Percentiles rank a stretch among this genome's conserved stretches.
phyloP scores from a whole-genome alignment of 1,140 invertebrate species.

The Drosophila ironensis region DNA sequence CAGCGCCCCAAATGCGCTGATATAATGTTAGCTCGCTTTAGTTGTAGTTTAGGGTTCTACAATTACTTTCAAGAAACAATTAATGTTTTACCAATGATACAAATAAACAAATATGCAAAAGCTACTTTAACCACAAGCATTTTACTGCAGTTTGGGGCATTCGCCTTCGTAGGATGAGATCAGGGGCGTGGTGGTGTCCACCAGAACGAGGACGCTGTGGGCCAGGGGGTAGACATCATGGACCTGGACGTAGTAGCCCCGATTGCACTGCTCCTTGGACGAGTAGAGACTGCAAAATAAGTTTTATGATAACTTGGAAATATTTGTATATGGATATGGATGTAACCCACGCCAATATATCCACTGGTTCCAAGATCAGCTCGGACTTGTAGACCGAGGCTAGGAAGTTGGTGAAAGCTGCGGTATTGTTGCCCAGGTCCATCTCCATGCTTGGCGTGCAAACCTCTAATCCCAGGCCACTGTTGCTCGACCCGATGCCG shows the following conservation, averaged over 20 bases:
- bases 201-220: constrained; percentile 85
- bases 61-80: constrained; percentile 55
- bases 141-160: constrained; percentile 4
- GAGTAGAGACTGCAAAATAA: constrained; percentile 83
- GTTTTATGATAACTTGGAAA: constrained; percentile 14
- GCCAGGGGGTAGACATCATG: constrained; percentile 84
- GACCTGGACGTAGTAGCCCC: constrained; percentile 84
- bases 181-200: constrained; percentile 86
- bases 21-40: constrained; percentile 51
- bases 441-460: constrained; percentile 59
- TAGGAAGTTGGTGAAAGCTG: constrained; percentile 79
- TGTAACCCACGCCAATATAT: constrained; percentile 83
- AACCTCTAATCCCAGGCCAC: constrained; percentile 53
- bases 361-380: constrained; percentile 82
- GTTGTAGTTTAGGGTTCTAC: constrained; percentile 56
- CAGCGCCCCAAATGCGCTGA: constrained; percentile 33
- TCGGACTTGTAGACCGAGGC: constrained; percentile 82
- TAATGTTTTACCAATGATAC: constrained; percentile 41
- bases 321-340: background rate
- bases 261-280: constrained; percentile 83
- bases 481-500: constrained; percentile 57
- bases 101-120: background rate
- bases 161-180: constrained; percentile 64
- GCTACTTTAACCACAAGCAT: background rate
- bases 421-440: constrained; percentile 74